Evolutionary conservation across 2,888 invertebrate species (phyloP).

Genomic region (Melieria crassipennis): DNA sequence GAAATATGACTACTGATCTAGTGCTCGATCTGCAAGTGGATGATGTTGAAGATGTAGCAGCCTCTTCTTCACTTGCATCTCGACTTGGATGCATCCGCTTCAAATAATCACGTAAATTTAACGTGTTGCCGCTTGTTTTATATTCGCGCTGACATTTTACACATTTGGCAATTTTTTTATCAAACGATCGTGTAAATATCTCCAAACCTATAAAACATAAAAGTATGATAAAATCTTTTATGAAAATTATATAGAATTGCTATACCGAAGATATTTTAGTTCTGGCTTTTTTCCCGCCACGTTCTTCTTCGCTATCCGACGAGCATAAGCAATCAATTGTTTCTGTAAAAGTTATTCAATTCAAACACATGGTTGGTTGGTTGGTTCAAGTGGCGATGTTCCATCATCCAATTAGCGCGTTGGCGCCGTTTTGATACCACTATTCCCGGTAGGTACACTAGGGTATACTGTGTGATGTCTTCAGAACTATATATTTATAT

Average conservation of each 20-base stretch:
- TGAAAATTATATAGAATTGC: not conserved
- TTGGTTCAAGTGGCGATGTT: too few species aligned
- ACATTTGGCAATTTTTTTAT: too few species aligned
- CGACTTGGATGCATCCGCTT: not conserved
- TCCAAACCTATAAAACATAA: too few species aligned
- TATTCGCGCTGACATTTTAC: not conserved
- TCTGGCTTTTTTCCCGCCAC: not conserved
- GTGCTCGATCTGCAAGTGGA: not conserved
- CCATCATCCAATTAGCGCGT: too few species aligned
- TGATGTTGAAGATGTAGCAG: not conserved
- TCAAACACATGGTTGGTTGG: too few species aligned
- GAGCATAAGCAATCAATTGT: not conserved
- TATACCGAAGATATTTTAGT: slow-evolving; percentile 4
- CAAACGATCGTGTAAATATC: too few species aligned
- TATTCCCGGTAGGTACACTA: too few species aligned
- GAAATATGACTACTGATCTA: not conserved
- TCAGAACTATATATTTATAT: too few species aligned
- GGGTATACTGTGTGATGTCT: too few species aligned
- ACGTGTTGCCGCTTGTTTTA: slow-evolving; percentile 1
- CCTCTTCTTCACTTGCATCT: not conserved
- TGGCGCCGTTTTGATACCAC: too few species aligned
- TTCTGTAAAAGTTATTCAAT: too few species aligned
- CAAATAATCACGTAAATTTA: not conserved
- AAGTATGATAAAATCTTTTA: too few species aligned
- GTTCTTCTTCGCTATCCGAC: slow-evolving; percentile 5